These are phyloP conservation scores for Bellardia bayeri DNA, from an alignment of 2,888 invertebrate species.

Conservation along the genomic window DNA sequence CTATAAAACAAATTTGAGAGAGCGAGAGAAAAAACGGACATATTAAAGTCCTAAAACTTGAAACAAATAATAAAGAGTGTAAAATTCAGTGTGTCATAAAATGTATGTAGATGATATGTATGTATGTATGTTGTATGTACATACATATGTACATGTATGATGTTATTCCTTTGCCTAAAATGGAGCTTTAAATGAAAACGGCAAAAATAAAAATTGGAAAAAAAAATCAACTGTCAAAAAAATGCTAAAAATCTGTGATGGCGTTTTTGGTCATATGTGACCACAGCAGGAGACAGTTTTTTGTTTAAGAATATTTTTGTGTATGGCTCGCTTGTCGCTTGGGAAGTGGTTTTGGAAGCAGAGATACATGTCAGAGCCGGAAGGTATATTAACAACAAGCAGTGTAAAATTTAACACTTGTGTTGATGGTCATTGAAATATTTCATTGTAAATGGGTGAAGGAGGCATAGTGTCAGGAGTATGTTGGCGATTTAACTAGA, in stretches of 20 bases:
- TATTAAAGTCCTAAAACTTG: constrained; percentile 57
- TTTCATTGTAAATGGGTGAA: not conserved
- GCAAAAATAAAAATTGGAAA: constrained; percentile 54
- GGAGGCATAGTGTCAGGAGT: not conserved
- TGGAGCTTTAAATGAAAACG: constrained; percentile 40
- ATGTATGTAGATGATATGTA: not conserved
- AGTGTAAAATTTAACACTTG: constrained; percentile 72
- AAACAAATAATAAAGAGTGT: constrained; percentile 22
- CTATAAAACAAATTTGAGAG: constrained; percentile 44
- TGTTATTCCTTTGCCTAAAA: constrained; percentile 20
- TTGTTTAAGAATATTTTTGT: constrained; percentile 61
- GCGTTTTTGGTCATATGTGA: constrained; percentile 72
- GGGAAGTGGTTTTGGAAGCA: constrained; percentile 3
- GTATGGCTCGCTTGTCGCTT: not conserved
- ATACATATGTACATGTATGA: not conserved
- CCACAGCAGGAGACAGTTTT: constrained; percentile 79
- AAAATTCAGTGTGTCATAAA: not conserved
- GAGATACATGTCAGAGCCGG: constrained; percentile 51
- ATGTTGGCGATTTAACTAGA: too few relatives aligned
- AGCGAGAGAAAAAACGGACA: not conserved
- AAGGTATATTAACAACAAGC: constrained; percentile 71
- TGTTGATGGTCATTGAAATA: constrained; percentile 66
- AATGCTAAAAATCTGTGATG: constrained; percentile 75
- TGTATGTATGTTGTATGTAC: not conserved
- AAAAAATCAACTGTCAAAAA: constrained; percentile 80